A percentile compares a stretch with the other conserved stretches of the same genome.
Conservation (phyloP, 2,888 invertebrate species). For the Mactromeris polynyma region DNA sequence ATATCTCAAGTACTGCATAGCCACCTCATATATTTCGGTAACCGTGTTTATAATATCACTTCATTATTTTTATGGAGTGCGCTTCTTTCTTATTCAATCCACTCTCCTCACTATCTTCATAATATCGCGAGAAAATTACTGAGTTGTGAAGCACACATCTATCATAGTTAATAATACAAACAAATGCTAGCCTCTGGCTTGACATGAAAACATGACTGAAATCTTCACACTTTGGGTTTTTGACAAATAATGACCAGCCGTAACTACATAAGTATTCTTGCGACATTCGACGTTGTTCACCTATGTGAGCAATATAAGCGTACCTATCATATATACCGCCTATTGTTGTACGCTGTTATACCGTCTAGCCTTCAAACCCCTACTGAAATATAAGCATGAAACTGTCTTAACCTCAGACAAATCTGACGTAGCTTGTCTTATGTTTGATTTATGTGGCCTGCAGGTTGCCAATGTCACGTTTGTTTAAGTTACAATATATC, state of each 20-base stretch:
- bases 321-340: background rate
- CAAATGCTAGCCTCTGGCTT: conserved; percentile 29
- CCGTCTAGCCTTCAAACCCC: background rate
- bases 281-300: conserved; percentile 13
- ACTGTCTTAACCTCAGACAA: conserved; percentile 32
- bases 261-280: conserved; percentile 29
- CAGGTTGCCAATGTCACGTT: background rate
- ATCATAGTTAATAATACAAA: background rate
- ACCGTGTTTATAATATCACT: too few relatives aligned
- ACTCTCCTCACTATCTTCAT: background rate
- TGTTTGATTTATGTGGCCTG: conserved; percentile 32
- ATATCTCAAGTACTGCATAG: too few relatives aligned
- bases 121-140: background rate
- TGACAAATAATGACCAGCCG: conserved; percentile 38
- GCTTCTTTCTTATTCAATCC: too few relatives aligned
- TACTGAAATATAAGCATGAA: conserved; percentile 4
- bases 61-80: too few relatives aligned
- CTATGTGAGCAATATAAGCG: background rate
- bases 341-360: background rate
- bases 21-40: too few relatives aligned
- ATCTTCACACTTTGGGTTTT: conserved; percentile 38
- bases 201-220: conserved; percentile 23
- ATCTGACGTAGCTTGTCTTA: conserved; percentile 33
- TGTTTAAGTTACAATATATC: conserved; percentile 19
- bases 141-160: background rate